phyloP scores from a whole-genome alignment of 2,888 invertebrate genomes.

The Drosophila paramelanica region DNA sequence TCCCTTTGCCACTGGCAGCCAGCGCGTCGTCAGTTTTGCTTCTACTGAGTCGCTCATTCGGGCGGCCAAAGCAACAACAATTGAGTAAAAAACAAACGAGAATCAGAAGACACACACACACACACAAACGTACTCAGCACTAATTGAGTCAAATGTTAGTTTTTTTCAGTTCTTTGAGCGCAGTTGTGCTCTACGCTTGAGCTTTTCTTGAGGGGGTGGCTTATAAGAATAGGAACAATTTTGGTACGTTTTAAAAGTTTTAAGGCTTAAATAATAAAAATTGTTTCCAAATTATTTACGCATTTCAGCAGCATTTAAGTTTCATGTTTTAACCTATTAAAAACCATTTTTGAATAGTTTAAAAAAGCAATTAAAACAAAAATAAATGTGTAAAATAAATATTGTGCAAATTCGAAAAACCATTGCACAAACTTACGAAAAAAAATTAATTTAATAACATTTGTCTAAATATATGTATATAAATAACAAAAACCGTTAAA shows the following conservation, averaged over 20 bases:
- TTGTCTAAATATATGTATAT: no score
- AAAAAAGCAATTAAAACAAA: no score
- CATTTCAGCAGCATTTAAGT: background rate
- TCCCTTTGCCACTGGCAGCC: constrained; percentile 73
- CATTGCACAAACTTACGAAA: no score
- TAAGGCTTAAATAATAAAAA: background rate
- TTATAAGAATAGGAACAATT: constrained; percentile 37
- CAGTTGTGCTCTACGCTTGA: constrained; percentile 11
- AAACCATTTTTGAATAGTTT: no score
- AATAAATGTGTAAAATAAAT: no score
- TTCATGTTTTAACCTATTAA: background rate
- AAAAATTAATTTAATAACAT: no score
- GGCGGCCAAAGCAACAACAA: constrained; percentile 4
- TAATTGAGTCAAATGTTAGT: constrained; percentile 45
- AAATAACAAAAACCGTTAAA: no score
- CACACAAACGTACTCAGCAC: constrained; percentile 2
- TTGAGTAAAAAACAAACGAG: constrained; percentile 37
- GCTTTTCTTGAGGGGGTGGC: constrained; percentile 30
- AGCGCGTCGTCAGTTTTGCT: constrained; percentile 71
- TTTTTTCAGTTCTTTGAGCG: constrained; percentile 10
- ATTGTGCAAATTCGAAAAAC: no score
- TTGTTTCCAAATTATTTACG: background rate
- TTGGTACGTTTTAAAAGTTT: background rate
- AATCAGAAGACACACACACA: constrained; percentile 10
- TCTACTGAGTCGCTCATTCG: constrained; percentile 19